Base-by-base conservation (phyloP, 2,113 vertebrate species). In the Hyaena hyaena region DNA sequence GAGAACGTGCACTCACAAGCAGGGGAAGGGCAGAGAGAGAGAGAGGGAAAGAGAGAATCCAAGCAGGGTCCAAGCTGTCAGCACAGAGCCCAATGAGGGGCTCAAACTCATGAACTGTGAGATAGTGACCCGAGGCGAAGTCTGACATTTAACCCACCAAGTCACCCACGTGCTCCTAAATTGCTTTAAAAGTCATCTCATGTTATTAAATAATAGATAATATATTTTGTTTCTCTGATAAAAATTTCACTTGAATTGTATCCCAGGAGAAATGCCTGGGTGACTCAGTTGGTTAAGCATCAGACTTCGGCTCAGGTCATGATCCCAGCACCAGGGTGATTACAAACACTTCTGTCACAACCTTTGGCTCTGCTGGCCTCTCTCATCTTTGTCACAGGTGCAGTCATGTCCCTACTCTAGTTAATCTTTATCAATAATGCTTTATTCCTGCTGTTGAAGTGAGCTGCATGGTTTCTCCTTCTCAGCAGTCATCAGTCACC, bases 211-310 rank as follows among this genome's bases (percentile, higher is more conserved):
- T 35, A 80, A 39, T 74, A 74, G 28, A 88, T 95, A 86, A 89
- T 90, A 0, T 2, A 4, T 45, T 94, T 94, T 11, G 12, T 90
- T 6, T 87, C 93, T 92, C 28, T 28, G 15, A 26, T 91, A 48
- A 82, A 94, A 91, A 61, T 91, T 95, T 93, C 8, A 23, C 43
- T 97, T 86, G 58, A 88, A 26, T 86, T 86, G 0, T 61, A 55
- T 80, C n/a, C 69, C 8, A 31, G 19, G 21, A 61, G 58, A 8
- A 21, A 23, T 23, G 21, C 58, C 58, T 61, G 7, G 58, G 58
- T 61, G 21, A 21, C 21, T 61, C 58, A 61, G 58, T 61, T 61
- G 58, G 21, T 23, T 61, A 61, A 23, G 58, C 8, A 8, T 61
- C 21, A 23, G 58, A 23, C 21, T 61, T 61, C 2, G 21, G 21